A percentile compares a stretch with the other conserved stretches of the same genome.
phyloP scores from a whole-genome alignment of 2,113 vertebrate genomes.

The Mesoclemmys tuberculata region DNA sequence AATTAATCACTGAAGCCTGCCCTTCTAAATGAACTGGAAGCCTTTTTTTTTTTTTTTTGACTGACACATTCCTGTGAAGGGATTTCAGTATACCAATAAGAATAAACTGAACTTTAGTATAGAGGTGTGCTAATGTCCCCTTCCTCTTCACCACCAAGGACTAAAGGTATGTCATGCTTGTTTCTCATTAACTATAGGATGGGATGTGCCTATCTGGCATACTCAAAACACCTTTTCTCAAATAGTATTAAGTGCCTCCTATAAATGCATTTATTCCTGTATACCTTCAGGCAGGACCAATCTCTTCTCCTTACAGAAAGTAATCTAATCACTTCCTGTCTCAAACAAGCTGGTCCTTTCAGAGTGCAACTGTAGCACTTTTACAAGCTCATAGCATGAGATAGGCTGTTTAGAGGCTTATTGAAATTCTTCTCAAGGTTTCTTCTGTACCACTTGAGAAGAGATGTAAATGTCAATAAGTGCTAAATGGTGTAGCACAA shows the following conservation, averaged over 20 bases:
- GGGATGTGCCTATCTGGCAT: not conserved
- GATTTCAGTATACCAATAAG: not conserved
- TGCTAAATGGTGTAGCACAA: not conserved
- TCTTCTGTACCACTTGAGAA: not conserved
- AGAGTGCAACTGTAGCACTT: not conserved
- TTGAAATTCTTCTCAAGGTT: not conserved
- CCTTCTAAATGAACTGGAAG: not conserved
- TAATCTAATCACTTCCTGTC: not conserved
- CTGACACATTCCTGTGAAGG: not conserved
- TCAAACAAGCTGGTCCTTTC: not conserved
- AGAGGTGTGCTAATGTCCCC: not conserved
- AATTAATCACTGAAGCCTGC: not conserved
- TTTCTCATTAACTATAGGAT: not conserved
- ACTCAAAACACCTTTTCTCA: not conserved
- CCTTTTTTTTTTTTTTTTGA: not conserved
- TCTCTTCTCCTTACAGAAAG: not conserved
- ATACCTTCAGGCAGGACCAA: constrained; percentile 27
- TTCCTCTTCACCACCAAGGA: not conserved
- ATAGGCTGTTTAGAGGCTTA: not conserved
- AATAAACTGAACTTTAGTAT: not conserved
- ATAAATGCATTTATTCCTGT: not conserved
- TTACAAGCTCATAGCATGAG: not conserved
- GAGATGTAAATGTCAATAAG: not conserved
- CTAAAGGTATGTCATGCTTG: not conserved
- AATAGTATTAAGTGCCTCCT: not conserved